These are phyloP conservation scores for Halesus radiatus DNA, from an alignment of 1,140 invertebrate genomes.

Conservation along the genomic window DNA sequence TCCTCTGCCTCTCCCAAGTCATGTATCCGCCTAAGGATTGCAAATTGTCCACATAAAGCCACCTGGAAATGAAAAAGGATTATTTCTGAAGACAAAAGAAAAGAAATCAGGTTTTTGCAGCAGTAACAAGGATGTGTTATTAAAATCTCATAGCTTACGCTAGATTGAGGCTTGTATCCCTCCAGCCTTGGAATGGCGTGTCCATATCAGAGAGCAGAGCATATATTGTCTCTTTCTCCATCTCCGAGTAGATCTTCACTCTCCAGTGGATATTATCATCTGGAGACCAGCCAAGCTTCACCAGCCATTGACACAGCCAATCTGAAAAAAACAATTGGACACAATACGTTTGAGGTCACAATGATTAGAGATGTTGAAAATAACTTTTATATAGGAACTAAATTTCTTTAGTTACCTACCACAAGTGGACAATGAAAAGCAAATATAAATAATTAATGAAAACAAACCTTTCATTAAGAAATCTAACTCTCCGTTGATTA, in stretches of 20 bases:
- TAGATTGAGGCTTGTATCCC: slow-evolving; percentile 75
- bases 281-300: slow-evolving; percentile 65
- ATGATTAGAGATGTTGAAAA: no score
- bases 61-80: slow-evolving; percentile 58
- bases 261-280: slow-evolving; percentile 64
- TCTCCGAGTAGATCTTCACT: slow-evolving; percentile 66
- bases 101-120: not conserved
- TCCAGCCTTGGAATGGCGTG: slow-evolving; percentile 83
- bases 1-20: slow-evolving; percentile 68
- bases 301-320: slow-evolving; percentile 67
- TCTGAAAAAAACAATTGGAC: slow-evolving; percentile 58
- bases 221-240: slow-evolving; percentile 64
- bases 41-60: slow-evolving; percentile 68
- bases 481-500: slow-evolving; percentile 75
- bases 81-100: not conserved
- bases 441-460: no score
- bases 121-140: no score
- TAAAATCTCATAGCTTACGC: slow-evolving; percentile 66
- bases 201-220: slow-evolving; percentile 69
- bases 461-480: slow-evolving; percentile 69
- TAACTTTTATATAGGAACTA: no score
- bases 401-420: no score
- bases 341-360: no score
- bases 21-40: slow-evolving; percentile 68
- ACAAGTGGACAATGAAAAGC: no score